These are phyloP conservation scores for Coremacera marginata DNA, from an alignment of 2,888 invertebrate genomes.

Conservation along the genomic window DNA sequence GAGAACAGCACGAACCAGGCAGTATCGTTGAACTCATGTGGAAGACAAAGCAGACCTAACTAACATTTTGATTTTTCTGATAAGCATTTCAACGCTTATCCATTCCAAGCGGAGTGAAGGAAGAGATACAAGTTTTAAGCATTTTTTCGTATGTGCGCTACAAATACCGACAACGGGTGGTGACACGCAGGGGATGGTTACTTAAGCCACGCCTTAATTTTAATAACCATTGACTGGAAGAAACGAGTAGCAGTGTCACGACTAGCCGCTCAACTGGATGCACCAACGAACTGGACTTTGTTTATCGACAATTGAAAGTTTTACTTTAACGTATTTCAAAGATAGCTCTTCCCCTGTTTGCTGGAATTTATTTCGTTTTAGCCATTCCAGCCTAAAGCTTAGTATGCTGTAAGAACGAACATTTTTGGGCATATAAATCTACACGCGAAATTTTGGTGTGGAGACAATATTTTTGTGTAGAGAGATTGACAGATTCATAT, in stretches of 20 bases:
- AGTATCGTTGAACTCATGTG: not conserved
- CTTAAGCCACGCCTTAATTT: conserved; percentile 14
- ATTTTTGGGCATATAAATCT: too few relatives aligned
- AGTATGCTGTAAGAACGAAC: too few relatives aligned
- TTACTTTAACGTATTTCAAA: not conserved
- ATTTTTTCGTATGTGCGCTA: not conserved
- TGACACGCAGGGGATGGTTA: conserved; percentile 47
- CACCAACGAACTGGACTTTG: not conserved
- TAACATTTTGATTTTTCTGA: conserved; percentile 29
- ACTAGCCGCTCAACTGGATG: not conserved
- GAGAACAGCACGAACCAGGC: not conserved
- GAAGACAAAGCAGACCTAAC: not conserved
- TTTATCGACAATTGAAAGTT: not conserved
- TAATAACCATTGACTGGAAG: not conserved
- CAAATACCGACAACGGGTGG: not conserved
- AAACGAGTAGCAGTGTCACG: not conserved
- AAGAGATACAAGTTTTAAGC: conserved; percentile 1
- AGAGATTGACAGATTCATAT: too few relatives aligned
- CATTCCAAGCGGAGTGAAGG: conserved; percentile 50
- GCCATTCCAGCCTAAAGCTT: conserved; percentile 7
- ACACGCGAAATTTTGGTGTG: too few relatives aligned
- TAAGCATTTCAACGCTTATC: conserved; percentile 36
- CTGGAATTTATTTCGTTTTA: conserved; percentile 1
- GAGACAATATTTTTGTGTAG: not conserved
- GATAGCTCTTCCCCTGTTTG: not conserved